phyloP scores from a whole-genome alignment of 2,113 vertebrate genomes.

The Monopterus albus region DNA sequence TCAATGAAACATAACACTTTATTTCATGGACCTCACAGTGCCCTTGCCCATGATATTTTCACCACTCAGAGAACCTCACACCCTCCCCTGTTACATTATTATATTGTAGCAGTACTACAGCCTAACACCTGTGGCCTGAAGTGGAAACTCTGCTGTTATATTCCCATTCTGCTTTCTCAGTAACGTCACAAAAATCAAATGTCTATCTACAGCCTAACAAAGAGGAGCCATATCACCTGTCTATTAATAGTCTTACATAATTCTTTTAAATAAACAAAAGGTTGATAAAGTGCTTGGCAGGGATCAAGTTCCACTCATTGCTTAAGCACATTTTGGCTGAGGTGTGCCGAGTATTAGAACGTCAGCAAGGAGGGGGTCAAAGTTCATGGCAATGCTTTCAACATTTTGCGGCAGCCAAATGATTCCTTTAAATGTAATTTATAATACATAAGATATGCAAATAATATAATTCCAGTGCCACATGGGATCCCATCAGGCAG shows the following conservation, averaged over 20 bases:
- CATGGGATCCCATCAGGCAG: background rate
- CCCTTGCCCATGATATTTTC: no score
- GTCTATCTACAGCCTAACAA: slow-evolving; percentile 4
- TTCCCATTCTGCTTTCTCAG: slow-evolving; percentile 17
- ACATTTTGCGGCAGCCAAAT: background rate
- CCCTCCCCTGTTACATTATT: slow-evolving; percentile 48
- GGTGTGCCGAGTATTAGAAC: background rate
- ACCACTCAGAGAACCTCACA: slow-evolving; percentile 21
- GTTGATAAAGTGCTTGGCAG: background rate
- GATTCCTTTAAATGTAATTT: background rate
- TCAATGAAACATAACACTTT: slow-evolving; percentile 38
- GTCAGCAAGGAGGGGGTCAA: background rate
- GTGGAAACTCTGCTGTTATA: slow-evolving; percentile 4
- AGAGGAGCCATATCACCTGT: slow-evolving; percentile 4
- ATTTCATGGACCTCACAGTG: no score
- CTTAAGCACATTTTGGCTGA: background rate
- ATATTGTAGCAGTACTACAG: slow-evolving; percentile 25
- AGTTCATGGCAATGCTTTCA: background rate
- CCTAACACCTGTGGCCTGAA: slow-evolving; percentile 22
- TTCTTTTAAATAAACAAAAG: slow-evolving; percentile 22
- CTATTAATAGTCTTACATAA: slow-evolving; percentile 4
- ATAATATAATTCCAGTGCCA: background rate
- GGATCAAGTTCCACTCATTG: background rate
- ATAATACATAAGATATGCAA: background rate
- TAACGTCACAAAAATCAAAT: slow-evolving; percentile 27